Percentiles rank a stretch among this genome's conserved stretches.
phyloP scores from a whole-genome alignment of 2,888 invertebrate species.

The Hydriomena furcata region DNA sequence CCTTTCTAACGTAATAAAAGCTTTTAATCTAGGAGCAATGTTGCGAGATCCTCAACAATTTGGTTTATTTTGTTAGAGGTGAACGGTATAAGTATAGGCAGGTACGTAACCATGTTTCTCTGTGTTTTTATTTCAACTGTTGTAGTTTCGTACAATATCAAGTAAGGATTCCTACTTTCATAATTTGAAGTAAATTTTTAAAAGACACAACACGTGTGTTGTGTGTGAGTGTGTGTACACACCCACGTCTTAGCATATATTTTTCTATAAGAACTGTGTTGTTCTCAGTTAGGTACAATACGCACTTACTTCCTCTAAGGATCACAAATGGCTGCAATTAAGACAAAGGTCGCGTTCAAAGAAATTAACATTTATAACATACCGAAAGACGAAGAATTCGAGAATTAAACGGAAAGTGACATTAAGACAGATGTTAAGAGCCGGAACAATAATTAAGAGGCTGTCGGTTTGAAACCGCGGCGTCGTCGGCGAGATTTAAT shows the following conservation, averaged over 20 bases:
- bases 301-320: background rate
- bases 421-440: conserved; percentile 81
- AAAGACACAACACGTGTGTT: no score
- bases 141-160: no score
- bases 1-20: conserved; percentile 55
- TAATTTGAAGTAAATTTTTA: no score
- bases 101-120: background rate
- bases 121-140: no score
- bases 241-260: no score
- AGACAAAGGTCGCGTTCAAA: conserved; percentile 46
- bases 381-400: conserved; percentile 61
- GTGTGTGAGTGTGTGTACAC: no score
- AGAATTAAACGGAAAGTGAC: conserved; percentile 76
- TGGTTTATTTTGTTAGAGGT: conserved; percentile 13
- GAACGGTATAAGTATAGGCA: background rate
- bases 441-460: conserved; percentile 82
- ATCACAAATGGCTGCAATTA: conserved; percentile 24
- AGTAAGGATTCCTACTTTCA: no score
- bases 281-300: background rate
- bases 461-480: conserved; percentile 78
- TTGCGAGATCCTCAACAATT: conserved; percentile 29
- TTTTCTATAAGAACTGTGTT: no score
- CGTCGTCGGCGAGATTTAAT: conserved; percentile 79
- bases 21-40: conserved; percentile 42
- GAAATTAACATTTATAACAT: conserved; percentile 60